phyloP scores from a whole-genome alignment of 2,797 vertebrate genomes.

The Characodon lateralis region DNA sequence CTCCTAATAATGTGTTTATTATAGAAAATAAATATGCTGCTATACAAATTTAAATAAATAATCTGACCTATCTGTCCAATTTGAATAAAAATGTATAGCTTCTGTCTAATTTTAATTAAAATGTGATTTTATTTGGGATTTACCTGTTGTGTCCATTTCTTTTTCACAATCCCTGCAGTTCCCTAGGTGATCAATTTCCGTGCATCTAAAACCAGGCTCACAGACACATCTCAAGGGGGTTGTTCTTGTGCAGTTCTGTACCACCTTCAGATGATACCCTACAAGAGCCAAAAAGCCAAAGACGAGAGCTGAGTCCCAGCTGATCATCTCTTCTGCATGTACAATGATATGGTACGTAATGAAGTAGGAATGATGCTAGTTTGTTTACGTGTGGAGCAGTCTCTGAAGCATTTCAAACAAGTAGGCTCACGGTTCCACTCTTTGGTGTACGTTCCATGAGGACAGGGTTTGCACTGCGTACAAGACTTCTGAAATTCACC shows the following conservation, averaged over 20 bases:
- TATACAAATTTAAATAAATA: no score
- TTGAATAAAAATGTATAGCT: neutral
- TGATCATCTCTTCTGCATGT: neutral
- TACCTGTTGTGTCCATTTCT: conserved; percentile 34
- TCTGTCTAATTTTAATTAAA: neutral
- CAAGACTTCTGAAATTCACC: conserved; percentile 45
- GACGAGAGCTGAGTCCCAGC: neutral
- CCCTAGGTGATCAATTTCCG: fast-evolving
- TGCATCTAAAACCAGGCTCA: conserved; percentile 45
- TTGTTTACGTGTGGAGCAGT: conserved; percentile 62
- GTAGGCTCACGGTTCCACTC: conserved; percentile 10
- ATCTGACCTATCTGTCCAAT: neutral
- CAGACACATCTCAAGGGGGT: conserved; percentile 54
- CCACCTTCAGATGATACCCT: conserved; percentile 52
- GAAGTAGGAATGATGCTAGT: conserved; percentile 15
- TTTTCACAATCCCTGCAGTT: conserved; percentile 50
- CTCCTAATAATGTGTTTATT: neutral
- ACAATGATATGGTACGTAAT: neutral
- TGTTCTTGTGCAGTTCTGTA: conserved; percentile 47
- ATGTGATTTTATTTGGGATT: conserved; percentile 16
- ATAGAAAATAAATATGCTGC: no score
- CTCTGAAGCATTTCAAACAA: conserved; percentile 54
- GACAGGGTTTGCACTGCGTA: conserved; percentile 46
- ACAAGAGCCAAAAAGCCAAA: conserved; percentile 18
- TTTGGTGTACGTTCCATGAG: conserved; percentile 39